Evolutionary conservation across 2,888 invertebrate species (phyloP).

Genomic region (Mesoligia furuncula): DNA sequence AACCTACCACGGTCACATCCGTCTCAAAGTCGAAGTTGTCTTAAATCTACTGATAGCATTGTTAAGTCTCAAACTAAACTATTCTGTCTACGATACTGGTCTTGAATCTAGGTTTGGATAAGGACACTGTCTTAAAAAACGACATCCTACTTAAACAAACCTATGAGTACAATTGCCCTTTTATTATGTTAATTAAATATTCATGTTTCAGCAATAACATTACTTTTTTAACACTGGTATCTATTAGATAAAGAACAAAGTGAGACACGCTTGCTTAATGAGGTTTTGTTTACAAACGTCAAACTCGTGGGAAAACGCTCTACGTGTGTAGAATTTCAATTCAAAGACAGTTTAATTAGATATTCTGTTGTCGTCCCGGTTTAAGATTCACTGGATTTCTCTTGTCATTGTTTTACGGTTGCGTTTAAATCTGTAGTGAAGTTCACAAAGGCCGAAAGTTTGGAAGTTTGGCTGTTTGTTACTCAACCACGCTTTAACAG

Average conservation of each 20-base stretch:
- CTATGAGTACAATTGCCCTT: background rate
- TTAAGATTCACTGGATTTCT: background rate
- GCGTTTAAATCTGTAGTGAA: background rate
- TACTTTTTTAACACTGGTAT: background rate
- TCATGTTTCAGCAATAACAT: background rate
- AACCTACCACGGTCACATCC: too few relatives aligned
- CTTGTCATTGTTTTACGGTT: background rate
- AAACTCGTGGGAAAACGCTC: background rate
- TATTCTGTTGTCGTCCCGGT: background rate
- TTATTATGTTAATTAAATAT: too few relatives aligned
- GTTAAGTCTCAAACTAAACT: too few relatives aligned
- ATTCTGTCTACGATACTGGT: too few relatives aligned
- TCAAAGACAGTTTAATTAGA: constrained; percentile 6
- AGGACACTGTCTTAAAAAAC: too few relatives aligned
- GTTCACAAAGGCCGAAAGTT: background rate
- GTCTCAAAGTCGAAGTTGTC: too few relatives aligned
- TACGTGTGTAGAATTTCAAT: constrained; percentile 7
- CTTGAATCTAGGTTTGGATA: too few relatives aligned
- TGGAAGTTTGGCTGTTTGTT: background rate
- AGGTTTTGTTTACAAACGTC: background rate
- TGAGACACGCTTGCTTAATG: background rate
- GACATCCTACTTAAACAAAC: background rate
- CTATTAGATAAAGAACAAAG: background rate
- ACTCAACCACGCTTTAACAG: background rate
- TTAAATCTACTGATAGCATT: too few relatives aligned